These are phyloP conservation scores for Monomorium pharaonis DNA, from an alignment of 1,140 invertebrate genomes.

Conservation along the genomic window DNA sequence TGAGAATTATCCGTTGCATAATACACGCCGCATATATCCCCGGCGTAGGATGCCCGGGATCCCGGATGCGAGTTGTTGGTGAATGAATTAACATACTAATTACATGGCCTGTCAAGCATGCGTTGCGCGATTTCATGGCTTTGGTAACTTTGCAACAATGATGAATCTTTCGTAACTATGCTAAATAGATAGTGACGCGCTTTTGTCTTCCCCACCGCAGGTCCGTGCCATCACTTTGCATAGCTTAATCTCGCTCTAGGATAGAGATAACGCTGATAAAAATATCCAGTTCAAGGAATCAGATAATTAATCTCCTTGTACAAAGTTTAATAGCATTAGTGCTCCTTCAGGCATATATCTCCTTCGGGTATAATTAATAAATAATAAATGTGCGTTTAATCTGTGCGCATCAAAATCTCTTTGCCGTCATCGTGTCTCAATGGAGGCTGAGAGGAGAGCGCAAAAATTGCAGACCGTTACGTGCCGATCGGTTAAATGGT, in stretches of 20 bases:
- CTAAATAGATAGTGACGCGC: conserved; percentile 45
- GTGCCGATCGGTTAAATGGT: not conserved
- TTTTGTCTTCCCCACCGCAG: conserved; percentile 9
- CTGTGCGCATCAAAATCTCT: not conserved
- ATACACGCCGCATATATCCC: conserved; percentile 31
- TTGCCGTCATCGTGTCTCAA: not conserved
- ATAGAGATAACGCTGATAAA: not conserved
- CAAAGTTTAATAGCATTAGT: no score
- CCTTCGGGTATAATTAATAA: not conserved
- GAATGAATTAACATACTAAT: conserved; percentile 60
- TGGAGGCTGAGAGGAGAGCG: not conserved
- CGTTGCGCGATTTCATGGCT: conserved; percentile 44
- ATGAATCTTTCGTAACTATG: conserved; percentile 34
- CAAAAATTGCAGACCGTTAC: not conserved
- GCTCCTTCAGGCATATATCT: no score
- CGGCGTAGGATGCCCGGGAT: conserved; percentile 27
- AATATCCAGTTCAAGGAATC: not conserved
- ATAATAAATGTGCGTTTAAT: not conserved
- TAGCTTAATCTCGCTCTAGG: not conserved
- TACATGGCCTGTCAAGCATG: conserved; percentile 35
- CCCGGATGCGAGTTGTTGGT: conserved; percentile 42
- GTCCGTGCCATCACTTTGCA: not conserved
- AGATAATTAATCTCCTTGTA: not conserved
- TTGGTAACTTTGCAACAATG: conserved; percentile 47
- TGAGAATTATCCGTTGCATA: conserved; percentile 55